Percentiles rank a stretch among this genome's conserved stretches.
These are phyloP conservation scores for Hyles vespertilio DNA, from an alignment of 1,140 invertebrate genomes.

Conservation along the genomic window DNA sequence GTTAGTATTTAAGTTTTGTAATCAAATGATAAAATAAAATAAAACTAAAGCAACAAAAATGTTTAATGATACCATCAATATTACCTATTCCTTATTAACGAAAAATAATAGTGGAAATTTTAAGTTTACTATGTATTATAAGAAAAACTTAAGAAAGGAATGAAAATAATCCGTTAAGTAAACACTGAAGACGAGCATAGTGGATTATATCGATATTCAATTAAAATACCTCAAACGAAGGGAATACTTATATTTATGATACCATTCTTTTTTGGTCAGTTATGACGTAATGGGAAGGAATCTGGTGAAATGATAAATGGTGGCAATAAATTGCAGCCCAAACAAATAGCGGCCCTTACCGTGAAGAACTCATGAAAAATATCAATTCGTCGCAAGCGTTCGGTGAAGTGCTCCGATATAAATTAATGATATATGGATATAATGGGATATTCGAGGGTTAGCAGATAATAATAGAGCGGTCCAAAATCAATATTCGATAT, in stretches of 20 bases:
- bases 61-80: too few species aligned
- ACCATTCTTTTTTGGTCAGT: constrained; percentile 5
- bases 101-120: too few species aligned
- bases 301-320: constrained; percentile 63
- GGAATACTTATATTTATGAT: neutral
- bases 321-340: constrained; percentile 59
- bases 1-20: too few species aligned
- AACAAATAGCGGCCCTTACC: constrained; percentile 55
- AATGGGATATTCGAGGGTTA: constrained; percentile 21
- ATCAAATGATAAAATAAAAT: too few species aligned
- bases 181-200: neutral
- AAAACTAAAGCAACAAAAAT: too few species aligned
- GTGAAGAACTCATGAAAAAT: constrained; percentile 59
- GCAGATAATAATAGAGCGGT: constrained; percentile 18
- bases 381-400: constrained; percentile 58
- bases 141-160: too few species aligned
- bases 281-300: constrained; percentile 25
- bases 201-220: neutral
- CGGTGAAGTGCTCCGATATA: constrained; percentile 26
- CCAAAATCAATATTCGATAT: constrained; percentile 20
- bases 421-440: constrained; percentile 41
- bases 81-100: too few species aligned
- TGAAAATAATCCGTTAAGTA: neutral
- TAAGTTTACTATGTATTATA: too few species aligned
- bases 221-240: constrained; percentile 7